Conservation (phyloP, 2,797 vertebrate species). For the Decapterus maruadsi region DNA sequence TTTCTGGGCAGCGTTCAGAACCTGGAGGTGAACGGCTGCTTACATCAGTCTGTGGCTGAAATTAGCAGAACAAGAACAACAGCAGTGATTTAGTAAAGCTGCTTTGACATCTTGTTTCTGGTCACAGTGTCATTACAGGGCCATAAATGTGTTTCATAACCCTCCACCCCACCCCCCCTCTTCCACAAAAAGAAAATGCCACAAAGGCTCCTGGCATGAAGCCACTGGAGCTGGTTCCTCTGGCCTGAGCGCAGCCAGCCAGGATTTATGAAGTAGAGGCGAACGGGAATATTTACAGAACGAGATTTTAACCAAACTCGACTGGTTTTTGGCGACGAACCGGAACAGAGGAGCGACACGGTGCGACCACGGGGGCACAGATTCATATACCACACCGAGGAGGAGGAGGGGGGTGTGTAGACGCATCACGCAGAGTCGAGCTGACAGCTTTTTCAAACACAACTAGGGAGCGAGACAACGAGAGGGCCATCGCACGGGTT, state of each 20-base stretch:
- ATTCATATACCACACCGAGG: constrained; percentile 4
- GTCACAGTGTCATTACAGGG: constrained; percentile 55
- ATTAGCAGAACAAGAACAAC: constrained; percentile 70
- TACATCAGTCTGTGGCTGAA: constrained; percentile 58
- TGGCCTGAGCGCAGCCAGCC: constrained; percentile 27
- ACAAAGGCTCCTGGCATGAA: constrained; percentile 47
- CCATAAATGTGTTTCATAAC: constrained; percentile 61
- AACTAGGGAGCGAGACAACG: constrained; percentile 5
- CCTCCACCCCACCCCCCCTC: background rate
- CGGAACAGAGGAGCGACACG: constrained; percentile 24
- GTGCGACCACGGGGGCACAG: constrained; percentile 18
- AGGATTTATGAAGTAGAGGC: constrained; percentile 61
- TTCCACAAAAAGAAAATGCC: constrained; percentile 35
- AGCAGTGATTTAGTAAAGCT: constrained; percentile 58
- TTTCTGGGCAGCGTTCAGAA: constrained; percentile 19
- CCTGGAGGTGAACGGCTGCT: constrained; percentile 52
- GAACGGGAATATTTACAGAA: constrained; percentile 34
- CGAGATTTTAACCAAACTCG: constrained; percentile 42
- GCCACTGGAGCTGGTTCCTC: constrained; percentile 53
- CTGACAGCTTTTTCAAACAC: constrained; percentile 23
- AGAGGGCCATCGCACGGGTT: background rate
- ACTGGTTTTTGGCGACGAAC: constrained; percentile 36
- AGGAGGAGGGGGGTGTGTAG: background rate
- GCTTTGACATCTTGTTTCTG: constrained; percentile 70
- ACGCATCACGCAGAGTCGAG: constrained; percentile 3